Evolutionary conservation across 2,797 vertebrate species (phyloP), one percentile per base, ranked within the genome.

Genomic region (Crocidura indochinensis): DNA sequence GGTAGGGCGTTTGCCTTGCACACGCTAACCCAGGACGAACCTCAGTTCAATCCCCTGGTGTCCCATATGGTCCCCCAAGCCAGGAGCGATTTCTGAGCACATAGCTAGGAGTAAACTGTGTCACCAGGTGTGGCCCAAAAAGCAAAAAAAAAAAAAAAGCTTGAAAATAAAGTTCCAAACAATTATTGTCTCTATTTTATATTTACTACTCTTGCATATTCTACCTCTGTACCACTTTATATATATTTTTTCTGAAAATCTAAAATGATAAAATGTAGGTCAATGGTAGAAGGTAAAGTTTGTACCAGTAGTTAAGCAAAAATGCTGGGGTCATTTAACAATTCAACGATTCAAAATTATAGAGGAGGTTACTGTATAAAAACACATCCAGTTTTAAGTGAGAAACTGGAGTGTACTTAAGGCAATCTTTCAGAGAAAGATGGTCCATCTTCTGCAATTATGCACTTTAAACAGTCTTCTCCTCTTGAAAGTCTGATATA

Each of bases 301-400:
- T 87, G 86, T 46, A 44, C 93, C 81, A 84, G 77, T 67, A 94
- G 94, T 95, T 87, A 92, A 76, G 62, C 88, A 62, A 87, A 91
- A 85, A 81, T 85, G 88, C 73, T 60, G 47, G 90, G 60, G 85
- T 64, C 27, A 47, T 69, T 77, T 81, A 91, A 38, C 7, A 60
- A 92, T n/a, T 47, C 53, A 88, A 74, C 91, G 68, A 86, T 44
- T 44, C n/a, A 79, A 73, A 78, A 38, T 76, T 85, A 81, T 31
- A 93, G 64, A 93, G 86, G 10, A 91, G 24, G 62, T 72, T 67
- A 91, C 56, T 38, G 24, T 15, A 22, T 75, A 27, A 88, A 82
- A 96, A 91, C 38, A 87, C 29, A 83, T 51, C 38, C 65, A 71
- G 79, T 65, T 82, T 75, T 15, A 68, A 65, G 87, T 82, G 60